Base-by-base conservation (phyloP, 2,888 invertebrate species). In the Phlogophora meticulosa region DNA sequence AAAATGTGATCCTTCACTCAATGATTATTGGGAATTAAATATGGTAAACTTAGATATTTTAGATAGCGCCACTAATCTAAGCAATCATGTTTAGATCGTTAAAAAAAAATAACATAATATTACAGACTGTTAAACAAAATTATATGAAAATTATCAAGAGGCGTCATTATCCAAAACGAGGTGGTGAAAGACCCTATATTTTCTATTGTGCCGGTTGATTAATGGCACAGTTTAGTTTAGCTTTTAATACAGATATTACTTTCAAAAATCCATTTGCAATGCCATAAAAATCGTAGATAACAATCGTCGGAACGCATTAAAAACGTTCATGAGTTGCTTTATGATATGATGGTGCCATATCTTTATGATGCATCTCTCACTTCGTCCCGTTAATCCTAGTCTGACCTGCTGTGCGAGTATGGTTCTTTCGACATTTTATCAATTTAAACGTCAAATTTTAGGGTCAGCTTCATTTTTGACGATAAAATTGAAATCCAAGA, bases 271-370 rank as follows among this genome's bases (percentile, higher is more conserved):
- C 91, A 94, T 94, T 94, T 91, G 89, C 90, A 83, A 85, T 87
- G 90, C 88, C 88, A 93, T 94, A 94, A 95, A 93, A 92, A 90
- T 87, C 79, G 74, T 75, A 88, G 94, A 94, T 94, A 92, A 89
- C 88, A 88, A 95, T 94, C 94, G 78, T 80, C 82, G 84, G 88
- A 88, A 85, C 86, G 87, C 89, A 91, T 93, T 92, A 90, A 91
- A 72, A 91, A 85, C 86, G 88, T 91, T 93, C 92, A 92, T 89
- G 89, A 89, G 85, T 87, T 88, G 89, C 90, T 90, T 90, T 91
- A 84, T 86, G 83, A 88, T 91, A 86, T 90, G 85, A 85, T 87
- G 86, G 87, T 86, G 85, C 81, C 84, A 83, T 93, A 94, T 94
- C 94, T 93, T 90, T 90, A 90, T 91, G 88, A 88, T 85, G 85